phyloP scores from a whole-genome alignment of 2,888 invertebrate genomes.

The Idaea aversata region DNA sequence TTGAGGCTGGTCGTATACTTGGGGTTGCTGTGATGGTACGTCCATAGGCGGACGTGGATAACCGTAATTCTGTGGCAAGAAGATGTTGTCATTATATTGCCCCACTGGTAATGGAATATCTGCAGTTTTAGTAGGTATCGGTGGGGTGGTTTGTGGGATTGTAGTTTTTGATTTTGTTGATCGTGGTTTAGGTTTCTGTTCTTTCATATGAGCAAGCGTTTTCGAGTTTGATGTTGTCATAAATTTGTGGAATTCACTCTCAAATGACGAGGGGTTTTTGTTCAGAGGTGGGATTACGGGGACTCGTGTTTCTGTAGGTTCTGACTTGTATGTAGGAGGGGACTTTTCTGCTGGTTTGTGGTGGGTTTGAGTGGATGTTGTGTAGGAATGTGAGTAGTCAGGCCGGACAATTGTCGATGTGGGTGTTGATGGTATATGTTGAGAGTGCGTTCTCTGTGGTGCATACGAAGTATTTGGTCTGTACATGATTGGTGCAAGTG shows the following conservation, averaged over 20 bases:
- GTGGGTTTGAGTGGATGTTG: slow-evolving; percentile 24
- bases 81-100: slow-evolving; percentile 69
- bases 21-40: slow-evolving; percentile 21
- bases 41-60: slow-evolving; percentile 13
- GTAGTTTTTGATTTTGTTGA: slow-evolving; percentile 12
- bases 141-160: slow-evolving; percentile 15
- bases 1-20: not conserved
- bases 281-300: slow-evolving; percentile 56
- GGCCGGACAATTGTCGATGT: not conserved
- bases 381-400: not conserved
- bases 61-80: slow-evolving; percentile 35
- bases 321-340: slow-evolving; percentile 21
- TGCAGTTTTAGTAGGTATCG: slow-evolving; percentile 13
- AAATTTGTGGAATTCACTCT: slow-evolving; percentile 68
- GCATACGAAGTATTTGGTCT: slow-evolving; percentile 35
- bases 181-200: slow-evolving; percentile 15
- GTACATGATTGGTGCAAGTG: slow-evolving; percentile 52
- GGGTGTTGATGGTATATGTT: slow-evolving; percentile 3
- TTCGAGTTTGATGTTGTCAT: slow-evolving; percentile 36
- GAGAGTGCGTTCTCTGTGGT: slow-evolving; percentile 13
- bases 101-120: slow-evolving; percentile 50
- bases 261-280: slow-evolving; percentile 68
- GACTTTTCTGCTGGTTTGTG: slow-evolving; percentile 15
- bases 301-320: slow-evolving; percentile 36
- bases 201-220: slow-evolving; percentile 10